A percentile compares a stretch with the other conserved stretches of the same genome.
Evolutionary conservation across 92 coral and sea anemone species (phyloP).

Genomic region (Ricordea florida): DNA sequence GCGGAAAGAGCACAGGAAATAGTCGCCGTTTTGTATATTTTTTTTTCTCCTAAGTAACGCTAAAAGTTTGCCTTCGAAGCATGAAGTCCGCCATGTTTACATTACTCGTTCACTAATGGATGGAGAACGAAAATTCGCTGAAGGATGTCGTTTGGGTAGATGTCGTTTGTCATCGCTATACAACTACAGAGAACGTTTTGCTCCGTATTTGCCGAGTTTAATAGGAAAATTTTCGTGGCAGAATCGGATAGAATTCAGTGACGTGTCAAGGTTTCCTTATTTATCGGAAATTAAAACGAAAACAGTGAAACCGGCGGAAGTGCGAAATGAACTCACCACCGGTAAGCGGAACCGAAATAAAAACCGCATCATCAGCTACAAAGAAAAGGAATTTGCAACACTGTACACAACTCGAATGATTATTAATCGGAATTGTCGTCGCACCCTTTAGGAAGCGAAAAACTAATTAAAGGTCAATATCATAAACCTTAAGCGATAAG

Average conservation of each 20-base stretch:
- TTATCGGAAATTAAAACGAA: conserved; percentile 29
- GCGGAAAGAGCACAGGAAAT: background rate
- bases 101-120: background rate
- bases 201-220: too few relatives aligned
- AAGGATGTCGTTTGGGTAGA: background rate
- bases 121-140: background rate
- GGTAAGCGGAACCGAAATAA: conserved; percentile 26
- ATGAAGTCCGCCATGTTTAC: background rate
- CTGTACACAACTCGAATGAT: background rate
- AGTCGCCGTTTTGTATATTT: background rate
- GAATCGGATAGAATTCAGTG: too few relatives aligned
- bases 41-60: background rate
- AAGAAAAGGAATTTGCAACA: background rate
- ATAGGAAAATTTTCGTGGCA: too few relatives aligned
- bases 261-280: conserved; percentile 7
- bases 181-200: too few relatives aligned
- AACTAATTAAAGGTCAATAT: too few relatives aligned
- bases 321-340: background rate
- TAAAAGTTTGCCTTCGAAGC: background rate
- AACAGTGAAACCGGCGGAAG: conserved; percentile 3
- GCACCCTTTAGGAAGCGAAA: too few relatives aligned
- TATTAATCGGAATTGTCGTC: too few relatives aligned
- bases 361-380: background rate
- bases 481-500: too few relatives aligned
- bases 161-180: too few relatives aligned